Evolutionary conservation across 2,797 vertebrate genomes (phyloP).

Genomic region (Rhabdomys pumilio): DNA sequence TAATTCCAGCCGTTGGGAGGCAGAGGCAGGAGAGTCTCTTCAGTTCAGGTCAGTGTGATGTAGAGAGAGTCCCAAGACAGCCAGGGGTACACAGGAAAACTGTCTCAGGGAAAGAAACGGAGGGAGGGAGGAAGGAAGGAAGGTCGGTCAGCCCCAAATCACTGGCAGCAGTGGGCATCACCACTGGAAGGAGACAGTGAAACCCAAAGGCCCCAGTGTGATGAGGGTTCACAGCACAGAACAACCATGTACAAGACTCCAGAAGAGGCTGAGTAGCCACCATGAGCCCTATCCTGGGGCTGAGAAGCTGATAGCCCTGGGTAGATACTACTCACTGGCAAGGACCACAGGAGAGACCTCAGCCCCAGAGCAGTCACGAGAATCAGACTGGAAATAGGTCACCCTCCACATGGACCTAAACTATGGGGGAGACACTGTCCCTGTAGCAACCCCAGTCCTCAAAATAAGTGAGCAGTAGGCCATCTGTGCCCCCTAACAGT

Average conservation of each 20-base stretch:
- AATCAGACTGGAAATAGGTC: background rate
- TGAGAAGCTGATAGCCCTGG: too few species aligned
- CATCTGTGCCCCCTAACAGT: background rate
- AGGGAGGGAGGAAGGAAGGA: too few species aligned
- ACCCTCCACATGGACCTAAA: background rate
- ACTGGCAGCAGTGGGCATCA: too few species aligned
- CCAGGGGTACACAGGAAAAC: background rate
- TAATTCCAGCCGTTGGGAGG: background rate
- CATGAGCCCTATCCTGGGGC: background rate
- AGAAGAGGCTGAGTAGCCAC: background rate
- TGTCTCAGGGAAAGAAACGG: background rate
- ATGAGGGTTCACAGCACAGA: background rate
- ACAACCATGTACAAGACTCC: background rate
- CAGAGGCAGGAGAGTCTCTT: background rate
- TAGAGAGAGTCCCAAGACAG: background rate
- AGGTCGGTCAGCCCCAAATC: background rate
- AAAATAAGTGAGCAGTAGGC: too few species aligned
- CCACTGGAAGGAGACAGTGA: background rate
- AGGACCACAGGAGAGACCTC: background rate
- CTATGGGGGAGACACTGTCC: background rate
- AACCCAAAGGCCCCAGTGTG: background rate
- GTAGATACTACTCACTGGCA: background rate
- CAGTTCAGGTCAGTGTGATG: background rate
- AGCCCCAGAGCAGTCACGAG: background rate
- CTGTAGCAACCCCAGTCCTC: rapidly evolving